Evolutionary conservation across 2,113 vertebrate genomes (phyloP), one percentile per base, ranked within the genome.

Genomic region (Sceloporus tristichus): DNA sequence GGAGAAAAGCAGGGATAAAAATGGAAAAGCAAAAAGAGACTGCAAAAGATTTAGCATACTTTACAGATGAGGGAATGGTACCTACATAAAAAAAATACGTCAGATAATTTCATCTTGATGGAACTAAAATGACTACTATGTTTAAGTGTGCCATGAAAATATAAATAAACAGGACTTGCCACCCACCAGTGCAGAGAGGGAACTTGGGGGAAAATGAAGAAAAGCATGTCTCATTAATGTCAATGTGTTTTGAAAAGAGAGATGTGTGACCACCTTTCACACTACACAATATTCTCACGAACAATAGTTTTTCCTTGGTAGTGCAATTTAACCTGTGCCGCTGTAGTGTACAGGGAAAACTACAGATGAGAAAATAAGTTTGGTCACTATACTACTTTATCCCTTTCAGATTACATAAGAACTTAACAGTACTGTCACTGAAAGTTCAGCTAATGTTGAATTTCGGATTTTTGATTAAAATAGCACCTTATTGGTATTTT

Each of bases 311-410:
- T 79, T 71, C 87, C n/a, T 65, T 75, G 65, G 70, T 0, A 0
- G 54, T 89, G 70, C 77, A 84, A 76, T 86, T 56, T 62, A 84
- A 75, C 9, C 53, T 83, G 40, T 82, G 53, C 62, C 76, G 56
- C 73, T 87, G 70, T 68, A 89, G 18, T 38, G 62, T 62, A 85
- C 14, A 16, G 27, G 54, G 34, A 19, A n/a, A 6, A 40, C 29
- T 66, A 38, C 54, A 18, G n/a, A 14, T 38, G 21, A 56, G 80
- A 56, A 76, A 87, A 25, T 16, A 27, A 27, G 13, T 76, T 16
- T 29, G 11, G 84, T 76, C 53, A 85, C 25, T 42, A 62, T 53
- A 82, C n/a, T 42, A 70, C 48, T 82, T 88, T 7, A 80, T 80
- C 80, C 9, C 34, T 82, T 53, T 34, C 29, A 59, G 16, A 82